These are phyloP conservation scores for Pseudopodoces humilis DNA, from an alignment of 2,113 vertebrate genomes.

Conservation along the genomic window DNA sequence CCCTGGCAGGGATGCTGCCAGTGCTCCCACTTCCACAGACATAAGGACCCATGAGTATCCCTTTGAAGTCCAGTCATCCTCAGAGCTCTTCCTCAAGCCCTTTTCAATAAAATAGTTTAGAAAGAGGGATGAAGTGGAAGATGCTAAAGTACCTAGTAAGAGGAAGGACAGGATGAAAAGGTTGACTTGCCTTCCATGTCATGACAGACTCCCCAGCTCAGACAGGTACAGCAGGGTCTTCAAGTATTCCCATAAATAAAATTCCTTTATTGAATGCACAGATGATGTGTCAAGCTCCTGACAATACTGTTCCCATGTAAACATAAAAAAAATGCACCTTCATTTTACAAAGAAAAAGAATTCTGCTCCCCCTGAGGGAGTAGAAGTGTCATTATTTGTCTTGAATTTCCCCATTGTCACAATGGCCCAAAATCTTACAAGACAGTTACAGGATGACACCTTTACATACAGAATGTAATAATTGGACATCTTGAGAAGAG, in stretches of 20 bases:
- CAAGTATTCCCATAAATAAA: not conserved
- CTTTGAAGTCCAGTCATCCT: not conserved
- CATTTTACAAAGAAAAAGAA: not conserved
- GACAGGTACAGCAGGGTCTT: not conserved
- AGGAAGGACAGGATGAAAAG: not conserved
- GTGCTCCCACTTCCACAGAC: not conserved
- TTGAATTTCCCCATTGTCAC: not conserved
- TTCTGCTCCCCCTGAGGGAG: not conserved
- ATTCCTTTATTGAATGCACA: not conserved
- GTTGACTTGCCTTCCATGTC: not conserved
- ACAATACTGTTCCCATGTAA: not conserved
- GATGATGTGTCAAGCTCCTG: not conserved
- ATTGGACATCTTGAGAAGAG: not conserved
- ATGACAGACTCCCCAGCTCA: not conserved
- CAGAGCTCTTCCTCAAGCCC: not conserved
- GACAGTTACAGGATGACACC: not conserved
- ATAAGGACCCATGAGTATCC: not conserved
- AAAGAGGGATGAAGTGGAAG: not conserved
- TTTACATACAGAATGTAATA: not conserved
- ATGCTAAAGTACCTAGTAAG: not conserved
- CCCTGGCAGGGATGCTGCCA: not conserved
- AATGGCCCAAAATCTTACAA: not conserved
- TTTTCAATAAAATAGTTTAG: not conserved
- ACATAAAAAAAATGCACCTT: not conserved
- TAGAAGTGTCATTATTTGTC: not conserved